Evolutionary conservation across 2,888 invertebrate species (phyloP), one percentile per base, ranked within the genome.

Genomic region (Epirrhoe tristata): DNA sequence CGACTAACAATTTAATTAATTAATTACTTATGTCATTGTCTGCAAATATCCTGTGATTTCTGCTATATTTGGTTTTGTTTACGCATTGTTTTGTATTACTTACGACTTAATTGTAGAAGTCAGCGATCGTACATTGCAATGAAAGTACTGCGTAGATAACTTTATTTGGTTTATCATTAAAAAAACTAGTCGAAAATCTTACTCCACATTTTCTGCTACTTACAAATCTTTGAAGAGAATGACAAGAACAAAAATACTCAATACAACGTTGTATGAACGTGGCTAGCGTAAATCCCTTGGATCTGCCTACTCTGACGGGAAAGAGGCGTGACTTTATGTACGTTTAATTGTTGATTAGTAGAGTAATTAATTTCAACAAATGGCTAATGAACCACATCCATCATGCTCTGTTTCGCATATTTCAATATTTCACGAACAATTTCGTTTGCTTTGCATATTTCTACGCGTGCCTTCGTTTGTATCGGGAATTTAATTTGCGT

Each of bases 381-480:
- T 54, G 48, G 17, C 58, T 51, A 58, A 62, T 66, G 58, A 46
- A 58, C 50, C 58, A 58, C 43, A 14, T 16, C 60, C 31, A 58
- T 58, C 50, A 55, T 63, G 58, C 62, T 51, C 66, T 63, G 56
- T 51, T 67, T 63, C 59, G 52, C 51, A 24, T 46, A 63, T 63
- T 59, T 58, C 63, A 58, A 24, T 46, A 63, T 63, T 59, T 63
- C 63, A 58, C 14, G 39, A 36, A 39, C 34, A 54, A 54, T 55
- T 58, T 58, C 17, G 48, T 55, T 39, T 51, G 36, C 36, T 56
- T 65, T 59, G 64, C 64, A 64, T 58, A 50, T 12, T 10, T 50
- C 43, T 46, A 50, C 34, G 52, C 53, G 24, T 55, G 17, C 10
- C 16, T 55, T 32, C 16, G 14, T 48, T 48, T 48, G 48, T 48